These are phyloP conservation scores for Pammene fasciana DNA, from an alignment of 2,888 invertebrate genomes.

Conservation along the genomic window DNA sequence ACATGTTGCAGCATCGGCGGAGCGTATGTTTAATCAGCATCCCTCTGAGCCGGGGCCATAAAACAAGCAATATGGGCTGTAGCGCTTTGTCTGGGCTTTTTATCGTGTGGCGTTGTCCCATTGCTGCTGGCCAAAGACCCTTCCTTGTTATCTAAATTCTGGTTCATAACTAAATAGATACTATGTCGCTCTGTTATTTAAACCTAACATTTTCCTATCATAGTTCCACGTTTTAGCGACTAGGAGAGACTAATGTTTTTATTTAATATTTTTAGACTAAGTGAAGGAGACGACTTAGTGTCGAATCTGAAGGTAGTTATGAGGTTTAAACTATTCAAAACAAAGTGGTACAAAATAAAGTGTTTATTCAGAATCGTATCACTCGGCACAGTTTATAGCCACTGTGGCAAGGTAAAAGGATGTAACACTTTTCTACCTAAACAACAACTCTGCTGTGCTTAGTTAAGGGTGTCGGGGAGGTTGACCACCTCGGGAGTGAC, in stretches of 20 bases:
- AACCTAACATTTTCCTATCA: too few relatives aligned
- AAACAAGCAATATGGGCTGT: conserved; percentile 35
- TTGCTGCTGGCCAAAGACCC: conserved; percentile 4
- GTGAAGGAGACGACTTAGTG: too few relatives aligned
- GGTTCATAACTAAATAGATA: neutral
- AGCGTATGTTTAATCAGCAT: conserved; percentile 45
- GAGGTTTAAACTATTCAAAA: neutral
- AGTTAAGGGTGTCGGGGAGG: conserved; percentile 30
- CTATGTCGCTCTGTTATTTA: too few relatives aligned
- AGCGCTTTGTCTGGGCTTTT: conserved; percentile 20
- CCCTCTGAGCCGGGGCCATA: conserved; percentile 38
- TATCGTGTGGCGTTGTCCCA: conserved; percentile 11
- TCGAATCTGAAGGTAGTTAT: too few relatives aligned
- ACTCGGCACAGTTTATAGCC: conserved; percentile 31
- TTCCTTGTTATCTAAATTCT: neutral
- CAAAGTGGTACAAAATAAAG: conserved; percentile 21
- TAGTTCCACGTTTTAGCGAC: too few relatives aligned
- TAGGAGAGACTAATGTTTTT: too few relatives aligned
- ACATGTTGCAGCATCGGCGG: conserved; percentile 37
- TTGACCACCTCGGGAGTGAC: conserved; percentile 25
- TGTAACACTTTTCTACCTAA: neutral
- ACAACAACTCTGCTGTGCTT: conserved; percentile 12
- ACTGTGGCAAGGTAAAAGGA: conserved; percentile 19
- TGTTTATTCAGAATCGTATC: conserved; percentile 17
- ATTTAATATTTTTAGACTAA: too few relatives aligned